Evolutionary conservation across 2,113 vertebrate species (phyloP), one percentile per base, ranked within the genome.

Genomic region (Emydura subglobosa): DNA sequence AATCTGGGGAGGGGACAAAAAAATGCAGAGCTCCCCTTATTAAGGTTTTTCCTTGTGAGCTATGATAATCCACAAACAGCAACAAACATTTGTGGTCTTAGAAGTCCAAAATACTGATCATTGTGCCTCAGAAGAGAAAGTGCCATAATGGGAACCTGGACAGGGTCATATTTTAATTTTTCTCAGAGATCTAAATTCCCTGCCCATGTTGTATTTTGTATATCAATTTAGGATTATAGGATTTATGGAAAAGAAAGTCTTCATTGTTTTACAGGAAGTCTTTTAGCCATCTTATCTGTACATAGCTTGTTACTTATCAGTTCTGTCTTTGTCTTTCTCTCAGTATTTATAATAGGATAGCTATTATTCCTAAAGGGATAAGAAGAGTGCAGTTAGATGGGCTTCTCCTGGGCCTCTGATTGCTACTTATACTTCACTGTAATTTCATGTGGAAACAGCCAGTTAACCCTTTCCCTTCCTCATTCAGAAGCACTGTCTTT

Each of bases 51-150:
- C 25, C 1, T 0, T 5, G 50, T 61, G 82, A 57, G n/a, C 27
- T 29, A 0, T 1, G 39, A 50, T 47, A 57, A 16, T 8, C 0
- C 0, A 0, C 2, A 39, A 39, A 39, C 39, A 74, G 81, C 55
- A 80, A 49, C 17, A 49, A 53, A 3, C 17, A n/a, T 14, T 61
- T 34, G 2, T n/a, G 2, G 2, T 44, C 44, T 53, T 49, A 78
- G 39, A 65, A 21, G 7, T 25, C 79, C 86, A 44, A 78, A 78
- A 84, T n/a, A 4, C 4, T 16, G 0, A 21, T 11, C 44, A 76
- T 61, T 34, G 1, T 80, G 29, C 39, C 11, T 59, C 39, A 51
- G 61, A 95, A 42, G 49, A 22, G 57, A 1, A 65, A 11, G 76
- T 79, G 44, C 65, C 65, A 82, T 85, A 51, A 86, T 54, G n/a